These are phyloP conservation scores for Sebastes hubbsi DNA, from an alignment of 2,797 vertebrate species.

Conservation along the genomic window DNA sequence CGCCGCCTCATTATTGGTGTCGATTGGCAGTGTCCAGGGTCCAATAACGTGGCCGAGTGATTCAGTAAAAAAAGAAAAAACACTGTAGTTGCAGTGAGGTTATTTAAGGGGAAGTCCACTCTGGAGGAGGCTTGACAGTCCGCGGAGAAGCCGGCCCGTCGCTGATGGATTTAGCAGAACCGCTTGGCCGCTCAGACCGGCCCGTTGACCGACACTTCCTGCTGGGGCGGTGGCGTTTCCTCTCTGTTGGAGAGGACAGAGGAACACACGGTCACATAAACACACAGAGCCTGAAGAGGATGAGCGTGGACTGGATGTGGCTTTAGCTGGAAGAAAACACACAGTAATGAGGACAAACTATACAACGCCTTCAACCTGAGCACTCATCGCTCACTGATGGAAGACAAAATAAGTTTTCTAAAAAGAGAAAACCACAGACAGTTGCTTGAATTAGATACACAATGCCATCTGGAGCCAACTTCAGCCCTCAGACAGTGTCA, in stretches of 20 bases:
- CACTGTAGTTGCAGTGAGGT: constrained; percentile 78
- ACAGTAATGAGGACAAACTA: neutral
- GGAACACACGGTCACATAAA: neutral
- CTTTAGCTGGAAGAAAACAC: neutral
- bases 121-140: constrained; percentile 70
- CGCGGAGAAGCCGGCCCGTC: constrained; percentile 13
- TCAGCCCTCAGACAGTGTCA: neutral
- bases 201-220: constrained; percentile 81
- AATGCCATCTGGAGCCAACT: neutral
- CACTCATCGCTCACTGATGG: too few relatives aligned
- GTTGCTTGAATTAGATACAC: neutral
- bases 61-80: constrained; percentile 62
- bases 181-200: constrained; percentile 74
- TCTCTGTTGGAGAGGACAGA: constrained; percentile 62
- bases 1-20: constrained; percentile 70
- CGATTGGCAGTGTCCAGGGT: constrained; percentile 84
- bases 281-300: neutral
- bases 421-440: neutral
- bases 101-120: constrained; percentile 53
- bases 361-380: too few relatives aligned
- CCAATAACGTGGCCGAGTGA: constrained; percentile 83
- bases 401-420: neutral
- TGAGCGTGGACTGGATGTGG: neutral
- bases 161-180: constrained; percentile 1
- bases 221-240: constrained; percentile 59